Conservation (phyloP, 2,888 invertebrate species). For the Ormia ochracea region DNA sequence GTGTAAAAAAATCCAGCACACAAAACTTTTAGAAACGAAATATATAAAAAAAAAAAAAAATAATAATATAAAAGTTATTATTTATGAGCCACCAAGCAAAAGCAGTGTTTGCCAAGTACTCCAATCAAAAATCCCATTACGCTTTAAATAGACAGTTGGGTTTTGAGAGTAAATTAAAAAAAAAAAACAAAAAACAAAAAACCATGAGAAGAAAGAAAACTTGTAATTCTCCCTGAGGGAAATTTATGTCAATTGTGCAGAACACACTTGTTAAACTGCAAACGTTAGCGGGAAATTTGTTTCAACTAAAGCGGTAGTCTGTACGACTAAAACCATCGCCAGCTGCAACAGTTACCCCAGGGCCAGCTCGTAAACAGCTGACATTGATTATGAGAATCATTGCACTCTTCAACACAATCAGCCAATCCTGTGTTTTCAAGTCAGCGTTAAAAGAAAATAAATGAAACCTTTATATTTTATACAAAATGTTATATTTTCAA, state of each 20-base stretch:
- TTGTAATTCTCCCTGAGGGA: neutral
- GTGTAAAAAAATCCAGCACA: constrained; percentile 6
- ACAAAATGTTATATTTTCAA: too few species aligned
- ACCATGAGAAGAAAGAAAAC: neutral
- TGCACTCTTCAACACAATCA: too few species aligned
- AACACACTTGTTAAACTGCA: neutral
- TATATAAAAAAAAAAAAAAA: neutral
- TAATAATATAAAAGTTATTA: too few species aligned
- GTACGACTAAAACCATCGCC: too few species aligned
- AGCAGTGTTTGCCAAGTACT: constrained; percentile 23
- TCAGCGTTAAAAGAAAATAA: too few species aligned
- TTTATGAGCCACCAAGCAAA: constrained; percentile 13
- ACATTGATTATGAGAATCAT: too few species aligned
- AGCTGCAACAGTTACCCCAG: too few species aligned
- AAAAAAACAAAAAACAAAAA: neutral
- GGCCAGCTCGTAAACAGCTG: too few species aligned
- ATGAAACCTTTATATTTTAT: too few species aligned
- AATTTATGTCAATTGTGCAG: neutral
- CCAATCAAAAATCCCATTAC: neutral
- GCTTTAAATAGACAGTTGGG: constrained; percentile 27
- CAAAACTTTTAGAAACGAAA: neutral
- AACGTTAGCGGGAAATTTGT: neutral
- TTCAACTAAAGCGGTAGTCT: too few species aligned
- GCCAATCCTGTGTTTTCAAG: too few species aligned
- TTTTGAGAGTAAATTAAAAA: neutral